Conservation (phyloP, 2,113 vertebrate genomes). For the Clinocottus analis region DNA sequence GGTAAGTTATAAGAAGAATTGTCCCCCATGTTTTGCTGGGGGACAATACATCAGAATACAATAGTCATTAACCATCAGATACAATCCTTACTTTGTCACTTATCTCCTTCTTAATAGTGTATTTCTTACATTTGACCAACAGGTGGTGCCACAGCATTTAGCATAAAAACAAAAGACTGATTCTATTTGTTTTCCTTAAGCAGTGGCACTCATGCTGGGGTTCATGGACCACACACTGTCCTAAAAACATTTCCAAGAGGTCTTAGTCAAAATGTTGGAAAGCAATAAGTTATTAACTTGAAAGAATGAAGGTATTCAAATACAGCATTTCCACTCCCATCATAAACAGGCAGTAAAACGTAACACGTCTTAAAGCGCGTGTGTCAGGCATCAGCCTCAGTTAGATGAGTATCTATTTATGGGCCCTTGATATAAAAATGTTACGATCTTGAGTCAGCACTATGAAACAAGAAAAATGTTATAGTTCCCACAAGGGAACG, state of each 20-base stretch:
- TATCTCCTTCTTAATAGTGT: background rate
- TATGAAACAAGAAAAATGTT: background rate
- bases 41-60: background rate
- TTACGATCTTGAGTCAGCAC: background rate
- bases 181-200: conserved; percentile 1
- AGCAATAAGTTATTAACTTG: background rate
- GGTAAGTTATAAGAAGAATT: background rate
- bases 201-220: background rate
- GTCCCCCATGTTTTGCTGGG: background rate
- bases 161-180: conserved; percentile 10
- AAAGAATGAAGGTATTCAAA: conserved; percentile 4
- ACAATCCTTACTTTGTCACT: background rate
- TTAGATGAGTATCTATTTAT: background rate
- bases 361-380: background rate
- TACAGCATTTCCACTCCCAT: background rate
- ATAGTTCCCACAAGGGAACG: background rate
- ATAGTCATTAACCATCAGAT: background rate
- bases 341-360: background rate
- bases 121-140: conserved; percentile 42
- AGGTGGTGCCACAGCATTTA: conserved; percentile 54
- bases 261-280: background rate
- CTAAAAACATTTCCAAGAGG: background rate
- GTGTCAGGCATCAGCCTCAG: background rate
- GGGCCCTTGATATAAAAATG: conserved; percentile 8
- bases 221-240: conserved; percentile 13